Evolutionary conservation across 2,797 vertebrate genomes (phyloP), one percentile per base, ranked within the genome.

Genomic region (Mionectes olivaceus): DNA sequence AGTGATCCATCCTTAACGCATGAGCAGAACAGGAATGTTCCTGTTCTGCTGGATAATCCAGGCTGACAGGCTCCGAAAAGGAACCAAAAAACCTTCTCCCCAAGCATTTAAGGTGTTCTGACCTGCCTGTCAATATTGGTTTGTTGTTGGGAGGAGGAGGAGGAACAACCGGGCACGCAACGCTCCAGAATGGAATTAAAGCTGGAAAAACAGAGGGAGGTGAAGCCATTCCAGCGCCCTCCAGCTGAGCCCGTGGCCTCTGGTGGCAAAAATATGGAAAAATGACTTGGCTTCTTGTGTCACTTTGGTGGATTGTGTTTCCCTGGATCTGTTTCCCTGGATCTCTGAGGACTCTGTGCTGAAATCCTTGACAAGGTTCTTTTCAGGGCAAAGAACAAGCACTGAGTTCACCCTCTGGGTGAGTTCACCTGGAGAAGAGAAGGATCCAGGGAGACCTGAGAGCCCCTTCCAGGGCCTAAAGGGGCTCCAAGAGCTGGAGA

Each of bases 1-100:
- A 93, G 92, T 0, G 64, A 96, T 95, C 88, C 75, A 89, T 96
- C 83, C 93, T 94, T 74, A 94, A 89, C 14, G 64, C 93, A 37
- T 50, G 81, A 74, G 22, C 2, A 39, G 75, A 80, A 71, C 37
- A 7, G 28, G 53, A 47, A 69, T 15, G 41, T 39, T 33, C 77
- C 10, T 6, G 67, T 19, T 53, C 71, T 50, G 3, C 9, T 53
- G 9, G 9, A 13, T 24, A 60, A 89, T 5, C 10, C 2, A 13
- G 49, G 75, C 56, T 63, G 70, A 73, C 63, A 65, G 55, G 16
- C 80, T 56, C 75, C 8, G 43, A 28, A 71, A 63, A 87, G 15
- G 35, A 22, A 50, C 22, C 71, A 21, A 50, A 76, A 76, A 85
- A 19, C 9, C 50, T 50, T 47, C 41, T 50, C 35, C 52, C 23